Evolutionary conservation across 2,113 vertebrate genomes (phyloP), one percentile per base, ranked within the genome.

Genomic region (Xenopus laevis): DNA sequence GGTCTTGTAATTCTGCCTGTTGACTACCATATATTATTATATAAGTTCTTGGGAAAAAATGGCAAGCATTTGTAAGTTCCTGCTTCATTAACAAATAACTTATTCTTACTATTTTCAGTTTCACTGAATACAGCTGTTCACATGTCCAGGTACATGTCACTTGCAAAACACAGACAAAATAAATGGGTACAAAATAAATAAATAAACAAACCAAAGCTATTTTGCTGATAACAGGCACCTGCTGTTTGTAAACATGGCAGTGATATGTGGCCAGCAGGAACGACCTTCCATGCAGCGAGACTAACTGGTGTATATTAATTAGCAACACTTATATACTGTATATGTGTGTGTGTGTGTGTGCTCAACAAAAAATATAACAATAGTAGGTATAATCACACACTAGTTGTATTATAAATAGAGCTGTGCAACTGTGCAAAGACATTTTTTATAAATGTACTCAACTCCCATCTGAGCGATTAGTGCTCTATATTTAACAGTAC

Each of bases 181-280:
- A 89, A 87, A 92, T 85, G 87, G 89, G 78, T 27, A 81, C 78
- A 82, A 82, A 82, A 9, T 40, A 81, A 79, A 82, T 81, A 82
- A 81, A 66, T 79, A 79, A 80, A 63, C 71, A 67, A 52, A 74
- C 79, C 66, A 57, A 82, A 79, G 78, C 83, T 83, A 85, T 82
- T 79, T 84, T 82, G 72, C 80, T 81, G 74, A 33, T 81, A 84
- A 86, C 83, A 80, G 71, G 83, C 87, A 84, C 89, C 89, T 83
- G 88, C 88, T 87, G 87, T 82, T 83, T 84, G 81, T 81, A 84
- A 89, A 86, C 82, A 86, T 44, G 17, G 47, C 23, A 60, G 85
- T 83, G 89, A 83, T 88, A 87, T 86, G 88, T 89, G 89, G 89
- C 74, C 85, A 79, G 80, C 84, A 79, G 76, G 82, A 85, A 83